These are phyloP conservation scores for Hydrozoanthus tunicans DNA, from an alignment of 64 coral and sea anemone species.

Conservation along the genomic window DNA sequence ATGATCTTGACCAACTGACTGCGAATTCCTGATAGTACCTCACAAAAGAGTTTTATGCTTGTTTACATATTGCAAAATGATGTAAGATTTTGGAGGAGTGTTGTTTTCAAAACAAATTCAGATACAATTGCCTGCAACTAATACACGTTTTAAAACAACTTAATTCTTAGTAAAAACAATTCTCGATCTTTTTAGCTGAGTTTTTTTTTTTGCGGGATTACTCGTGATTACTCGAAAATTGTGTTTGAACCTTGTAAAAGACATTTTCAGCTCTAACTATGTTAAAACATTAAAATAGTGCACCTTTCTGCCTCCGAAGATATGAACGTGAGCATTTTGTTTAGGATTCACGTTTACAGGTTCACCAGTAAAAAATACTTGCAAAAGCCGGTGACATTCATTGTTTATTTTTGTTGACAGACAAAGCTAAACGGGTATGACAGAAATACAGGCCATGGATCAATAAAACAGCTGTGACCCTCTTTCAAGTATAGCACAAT, in stretches of 20 bases:
- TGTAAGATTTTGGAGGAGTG: conserved; percentile 46
- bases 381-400: conserved; percentile 21
- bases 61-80: conserved; percentile 55
- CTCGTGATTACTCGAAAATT: neutral
- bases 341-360: neutral
- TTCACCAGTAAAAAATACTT: conserved; percentile 22
- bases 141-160: conserved; percentile 51
- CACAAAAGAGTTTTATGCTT: conserved; percentile 36
- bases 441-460: no score
- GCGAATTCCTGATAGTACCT: neutral
- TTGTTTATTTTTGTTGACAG: neutral
- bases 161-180: neutral
- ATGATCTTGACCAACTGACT: conserved; percentile 30
- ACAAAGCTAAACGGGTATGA: neutral
- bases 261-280: neutral
- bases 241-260: neutral
- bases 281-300: neutral
- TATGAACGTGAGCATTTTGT: neutral
- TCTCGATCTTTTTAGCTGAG: neutral
- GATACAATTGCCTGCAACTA: neutral
- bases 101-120: conserved; percentile 42
- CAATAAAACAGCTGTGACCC: no score
- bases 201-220: no score
- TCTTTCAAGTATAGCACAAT: no score
- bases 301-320: neutral